Percentiles rank a stretch among this genome's conserved stretches.
phyloP scores from a whole-genome alignment of 2,888 invertebrate genomes.

The Metalampra italica region DNA sequence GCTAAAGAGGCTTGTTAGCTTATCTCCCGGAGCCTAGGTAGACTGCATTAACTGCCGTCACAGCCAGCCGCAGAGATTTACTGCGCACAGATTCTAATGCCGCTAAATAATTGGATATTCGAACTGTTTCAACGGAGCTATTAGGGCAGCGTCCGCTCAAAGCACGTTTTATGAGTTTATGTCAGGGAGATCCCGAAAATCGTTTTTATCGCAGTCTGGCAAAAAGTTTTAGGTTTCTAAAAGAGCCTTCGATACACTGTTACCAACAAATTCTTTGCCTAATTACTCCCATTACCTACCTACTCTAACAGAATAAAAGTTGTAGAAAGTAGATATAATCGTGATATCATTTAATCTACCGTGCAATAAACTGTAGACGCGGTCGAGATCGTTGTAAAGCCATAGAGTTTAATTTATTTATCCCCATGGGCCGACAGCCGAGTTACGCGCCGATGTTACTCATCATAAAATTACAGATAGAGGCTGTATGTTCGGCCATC shows the following conservation, averaged over 20 bases:
- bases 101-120: conserved; percentile 33
- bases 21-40: conserved; percentile 65
- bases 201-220: too few relatives aligned
- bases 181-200: too few relatives aligned
- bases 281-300: too few relatives aligned
- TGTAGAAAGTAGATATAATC: conserved; percentile 5
- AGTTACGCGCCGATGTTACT: conserved; percentile 47
- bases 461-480: conserved; percentile 32
- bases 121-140: conserved; percentile 6
- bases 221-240: background rate
- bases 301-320: background rate
- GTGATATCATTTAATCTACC: background rate
- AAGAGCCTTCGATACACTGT: background rate
- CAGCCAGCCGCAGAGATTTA: conserved; percentile 53
- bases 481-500: conserved; percentile 27
- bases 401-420: conserved; percentile 8
- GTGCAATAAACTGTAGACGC: background rate
- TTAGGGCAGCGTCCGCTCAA: background rate
- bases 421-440: conserved; percentile 45
- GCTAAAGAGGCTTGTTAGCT: conserved; percentile 72
- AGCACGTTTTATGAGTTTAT: background rate
- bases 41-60: conserved; percentile 68
- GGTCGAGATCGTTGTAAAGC: background rate
- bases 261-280: background rate
- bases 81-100: conserved; percentile 43